Base-by-base conservation (phyloP, 2,113 vertebrate species). In the Mionectes macconnelli region DNA sequence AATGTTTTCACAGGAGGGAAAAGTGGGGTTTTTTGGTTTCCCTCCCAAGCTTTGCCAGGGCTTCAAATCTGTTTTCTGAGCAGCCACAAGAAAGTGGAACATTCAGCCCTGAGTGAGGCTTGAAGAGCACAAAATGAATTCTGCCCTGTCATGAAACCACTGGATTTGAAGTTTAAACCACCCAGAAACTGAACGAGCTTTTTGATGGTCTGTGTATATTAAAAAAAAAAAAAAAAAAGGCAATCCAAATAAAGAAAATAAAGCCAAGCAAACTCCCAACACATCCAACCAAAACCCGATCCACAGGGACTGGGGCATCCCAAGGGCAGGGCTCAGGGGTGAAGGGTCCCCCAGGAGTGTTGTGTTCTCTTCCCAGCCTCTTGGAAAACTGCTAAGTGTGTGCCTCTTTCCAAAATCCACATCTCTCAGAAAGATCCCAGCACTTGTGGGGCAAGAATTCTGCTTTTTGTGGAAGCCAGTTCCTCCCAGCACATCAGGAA, bases 381-480 rank as follows among this genome's bases (percentile, higher is more conserved):
- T 52, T 37, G 23, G 20, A 20, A 57, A 57, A 53, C 15, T 37
- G 1, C 4, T 37, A 14, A 13, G 16, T 28, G 37, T 1, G 4
- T 12, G 7, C 33, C 6, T 17, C 17, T 37, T 82, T 59, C 47
- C 15, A 15, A 6, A 28, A 10, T 16, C 66, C 33, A 17, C 6
- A 45, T 3, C 27, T 20, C n/a, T 27, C 13, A 9, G 4, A 64
- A 60, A 44, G 21, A 50, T 9, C 35, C 12, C 28, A 12, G n/a
- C 4, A 5, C 1, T 24, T n/a, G 3, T 0, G 8, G 35, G 50
- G n/a, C 20, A 47, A 62, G 8, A 47, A 53, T 42, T 52, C 56
- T 39, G 17, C 17, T 83, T 42, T 62, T 42, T 28, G 20, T 20
- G 68, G 27, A 27, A 42, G 62, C 4, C 23, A 37, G 4, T 6